Evolutionary conservation across 2,888 invertebrate genomes (phyloP).

Genomic region (Sialis lutaria): DNA sequence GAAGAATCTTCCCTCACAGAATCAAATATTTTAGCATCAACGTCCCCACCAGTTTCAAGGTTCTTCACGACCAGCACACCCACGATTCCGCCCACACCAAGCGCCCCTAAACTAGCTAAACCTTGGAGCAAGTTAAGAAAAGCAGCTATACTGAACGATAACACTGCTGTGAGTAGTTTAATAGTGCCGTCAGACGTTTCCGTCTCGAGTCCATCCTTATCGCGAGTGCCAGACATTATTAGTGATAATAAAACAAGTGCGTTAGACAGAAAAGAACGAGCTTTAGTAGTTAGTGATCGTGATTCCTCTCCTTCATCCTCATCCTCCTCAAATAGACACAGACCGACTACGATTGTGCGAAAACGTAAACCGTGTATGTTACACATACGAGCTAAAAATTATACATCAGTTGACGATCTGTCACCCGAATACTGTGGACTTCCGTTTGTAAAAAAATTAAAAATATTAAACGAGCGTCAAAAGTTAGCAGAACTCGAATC

Average conservation of each 20-base stretch:
- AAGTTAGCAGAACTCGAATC: constrained; percentile 68
- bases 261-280: constrained; percentile 8
- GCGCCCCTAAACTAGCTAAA: constrained; percentile 15
- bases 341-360: constrained; percentile 3
- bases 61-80: constrained; percentile 5
- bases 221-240: constrained; percentile 5
- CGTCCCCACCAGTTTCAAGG: constrained; percentile 8
- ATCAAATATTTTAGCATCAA: not conserved
- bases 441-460: constrained; percentile 75
- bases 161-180: constrained; percentile 1
- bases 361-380: constrained; percentile 9
- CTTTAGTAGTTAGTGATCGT: constrained; percentile 3
- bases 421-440: constrained; percentile 75
- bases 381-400: constrained; percentile 36
- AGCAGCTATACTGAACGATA: constrained; percentile 41
- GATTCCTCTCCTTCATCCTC: constrained; percentile 4
- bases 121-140: constrained; percentile 67
- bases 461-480: constrained; percentile 75
- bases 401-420: constrained; percentile 69
- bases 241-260: constrained; percentile 12
- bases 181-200: not conserved
- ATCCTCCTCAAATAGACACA: not conserved
- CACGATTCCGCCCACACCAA: constrained; percentile 10
- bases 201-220: constrained; percentile 3
- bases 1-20: constrained; percentile 5